phyloP scores from a whole-genome alignment of 2,113 vertebrate genomes.

The Litocranius walleri region DNA sequence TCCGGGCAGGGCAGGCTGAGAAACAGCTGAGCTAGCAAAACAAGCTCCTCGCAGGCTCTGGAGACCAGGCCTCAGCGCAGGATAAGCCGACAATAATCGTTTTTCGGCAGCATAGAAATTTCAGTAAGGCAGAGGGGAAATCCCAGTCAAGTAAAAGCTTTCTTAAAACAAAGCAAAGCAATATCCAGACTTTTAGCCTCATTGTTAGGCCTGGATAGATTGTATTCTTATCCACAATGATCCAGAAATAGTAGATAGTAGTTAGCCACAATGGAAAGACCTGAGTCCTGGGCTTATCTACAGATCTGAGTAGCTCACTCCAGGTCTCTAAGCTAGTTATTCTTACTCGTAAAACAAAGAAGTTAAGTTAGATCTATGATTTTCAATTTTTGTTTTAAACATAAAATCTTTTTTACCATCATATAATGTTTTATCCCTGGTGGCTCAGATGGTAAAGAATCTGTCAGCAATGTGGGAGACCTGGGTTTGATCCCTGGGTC shows the following conservation, averaged over 20 bases:
- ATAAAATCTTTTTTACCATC: neutral
- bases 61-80: neutral
- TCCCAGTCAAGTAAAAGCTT: neutral
- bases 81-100: constrained; percentile 19
- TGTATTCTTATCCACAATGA: neutral
- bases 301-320: neutral
- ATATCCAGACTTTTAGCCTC: neutral
- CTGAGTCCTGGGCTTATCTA: neutral
- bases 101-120: constrained; percentile 33
- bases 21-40: constrained; percentile 59
- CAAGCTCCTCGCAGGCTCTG: constrained; percentile 13
- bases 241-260: neutral
- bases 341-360: neutral
- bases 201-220: neutral
- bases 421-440: neutral
- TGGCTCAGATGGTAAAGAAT: neutral
- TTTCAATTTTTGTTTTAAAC: neutral
- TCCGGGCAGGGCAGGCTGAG: constrained; percentile 5
- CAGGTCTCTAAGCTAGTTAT: neutral
- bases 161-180: neutral
- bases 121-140: neutral
- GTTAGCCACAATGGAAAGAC: neutral
- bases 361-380: neutral
- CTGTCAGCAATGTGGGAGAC: neutral
- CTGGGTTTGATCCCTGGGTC: neutral